Conservation (phyloP, 2,113 vertebrate species). For the Phalacrocorax carbo region DNA sequence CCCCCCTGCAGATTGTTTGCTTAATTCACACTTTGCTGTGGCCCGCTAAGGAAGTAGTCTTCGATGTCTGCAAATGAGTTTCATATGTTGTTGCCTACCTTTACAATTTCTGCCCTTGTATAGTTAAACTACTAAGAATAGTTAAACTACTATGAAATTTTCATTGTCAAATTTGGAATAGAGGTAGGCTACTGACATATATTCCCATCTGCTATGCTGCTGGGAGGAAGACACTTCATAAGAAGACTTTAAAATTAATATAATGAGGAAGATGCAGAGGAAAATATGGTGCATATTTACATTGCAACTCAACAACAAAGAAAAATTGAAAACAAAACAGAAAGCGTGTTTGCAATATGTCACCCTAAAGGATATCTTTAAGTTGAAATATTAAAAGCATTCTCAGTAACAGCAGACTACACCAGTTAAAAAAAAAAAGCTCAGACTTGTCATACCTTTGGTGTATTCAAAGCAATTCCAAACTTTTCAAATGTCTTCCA, state of each 20-base stretch:
- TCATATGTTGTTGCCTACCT: neutral
- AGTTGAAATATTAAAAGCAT: slow-evolving; percentile 6
- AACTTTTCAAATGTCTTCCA: slow-evolving; percentile 27
- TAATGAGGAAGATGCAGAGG: neutral
- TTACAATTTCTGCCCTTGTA: neutral
- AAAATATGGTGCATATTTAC: slow-evolving; percentile 24
- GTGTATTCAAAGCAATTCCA: neutral
- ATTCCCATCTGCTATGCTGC: neutral
- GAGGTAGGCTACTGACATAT: neutral
- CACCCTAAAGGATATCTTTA: slow-evolving; percentile 10
- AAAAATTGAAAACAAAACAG: slow-evolving; percentile 61
- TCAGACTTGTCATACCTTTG: slow-evolving; percentile 43
- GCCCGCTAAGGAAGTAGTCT: neutral
- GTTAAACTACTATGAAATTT: neutral
- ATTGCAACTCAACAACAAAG: slow-evolving; percentile 56
- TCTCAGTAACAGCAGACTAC: slow-evolving; percentile 23
- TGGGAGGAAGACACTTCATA: neutral
- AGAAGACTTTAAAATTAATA: neutral
- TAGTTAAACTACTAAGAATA: neutral
- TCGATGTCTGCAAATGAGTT: neutral
- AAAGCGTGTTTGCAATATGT: slow-evolving; percentile 14
- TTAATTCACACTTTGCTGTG: neutral
- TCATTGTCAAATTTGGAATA: neutral
- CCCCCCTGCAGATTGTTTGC: neutral
- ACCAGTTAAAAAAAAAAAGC: slow-evolving; percentile 44